Conservation (phyloP, 2,888 invertebrate genomes). For the Cremastobaeus sp. region DNA sequence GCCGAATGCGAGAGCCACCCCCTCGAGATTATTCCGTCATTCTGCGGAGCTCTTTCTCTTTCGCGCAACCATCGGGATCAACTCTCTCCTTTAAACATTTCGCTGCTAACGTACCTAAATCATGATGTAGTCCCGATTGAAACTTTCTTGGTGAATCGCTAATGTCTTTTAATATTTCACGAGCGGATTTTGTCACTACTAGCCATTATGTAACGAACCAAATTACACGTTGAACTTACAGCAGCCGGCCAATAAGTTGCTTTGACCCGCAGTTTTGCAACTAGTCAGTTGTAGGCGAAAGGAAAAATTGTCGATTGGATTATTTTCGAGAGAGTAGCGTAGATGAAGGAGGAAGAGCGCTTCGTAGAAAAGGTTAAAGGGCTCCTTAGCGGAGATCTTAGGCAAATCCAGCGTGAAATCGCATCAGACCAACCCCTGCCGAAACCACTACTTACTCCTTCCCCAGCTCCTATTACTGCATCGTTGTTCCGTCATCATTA, state of each 20-base stretch:
- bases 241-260: no score
- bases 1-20: constrained; percentile 71
- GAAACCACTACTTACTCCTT: constrained; percentile 78
- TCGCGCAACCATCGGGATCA: constrained; percentile 71
- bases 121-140: constrained; percentile 67
- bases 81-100: constrained; percentile 71
- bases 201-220: constrained; percentile 14
- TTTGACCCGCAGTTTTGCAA: no score
- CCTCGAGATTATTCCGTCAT: constrained; percentile 77
- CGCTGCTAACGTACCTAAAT: constrained; percentile 67
- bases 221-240: background rate
- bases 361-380: constrained; percentile 72
- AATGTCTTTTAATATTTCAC: constrained; percentile 47
- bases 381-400: constrained; percentile 81
- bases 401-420: constrained; percentile 85
- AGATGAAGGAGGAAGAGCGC: constrained; percentile 32
- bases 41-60: constrained; percentile 69
- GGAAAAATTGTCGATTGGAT: constrained; percentile 40
- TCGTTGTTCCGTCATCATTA: constrained; percentile 1
- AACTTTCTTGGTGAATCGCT: constrained; percentile 48
- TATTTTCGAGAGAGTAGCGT: constrained; percentile 31
- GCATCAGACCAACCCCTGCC: constrained; percentile 80
- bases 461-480: constrained; percentile 34
- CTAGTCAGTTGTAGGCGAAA: constrained; percentile 15
- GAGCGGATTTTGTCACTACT: constrained; percentile 25